These are phyloP conservation scores for Hydrolagus affinis DNA, from an alignment of 2,113 vertebrate species.

Conservation along the genomic window DNA sequence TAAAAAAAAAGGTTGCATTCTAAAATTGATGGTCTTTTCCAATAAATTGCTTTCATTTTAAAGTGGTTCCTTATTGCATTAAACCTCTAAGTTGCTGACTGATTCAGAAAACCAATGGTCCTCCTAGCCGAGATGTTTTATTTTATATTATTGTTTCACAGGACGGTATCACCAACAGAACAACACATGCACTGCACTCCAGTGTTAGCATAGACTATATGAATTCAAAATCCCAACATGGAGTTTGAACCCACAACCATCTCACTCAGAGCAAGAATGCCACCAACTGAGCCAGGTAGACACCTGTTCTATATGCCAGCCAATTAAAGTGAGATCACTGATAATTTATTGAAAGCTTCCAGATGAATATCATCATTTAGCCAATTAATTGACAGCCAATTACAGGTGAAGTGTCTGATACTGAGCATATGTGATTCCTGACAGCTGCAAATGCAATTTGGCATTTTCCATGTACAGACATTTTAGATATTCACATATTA, in stretches of 20 bases:
- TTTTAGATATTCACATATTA: no score
- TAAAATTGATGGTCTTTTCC: no score
- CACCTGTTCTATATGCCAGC: no score
- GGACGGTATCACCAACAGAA: neutral
- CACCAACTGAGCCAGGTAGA: neutral
- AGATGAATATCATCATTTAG: neutral
- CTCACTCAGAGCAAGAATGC: neutral
- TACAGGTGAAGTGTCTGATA: neutral
- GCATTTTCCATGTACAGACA: no score
- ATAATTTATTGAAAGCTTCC: neutral
- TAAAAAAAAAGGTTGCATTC: no score
- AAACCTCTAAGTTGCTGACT: no score
- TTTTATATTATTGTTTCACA: no score
- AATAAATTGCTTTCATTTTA: neutral
- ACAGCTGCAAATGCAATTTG: neutral
- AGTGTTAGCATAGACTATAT: neutral
- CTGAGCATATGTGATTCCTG: neutral
- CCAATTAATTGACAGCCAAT: neutral
- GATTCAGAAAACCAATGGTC: no score
- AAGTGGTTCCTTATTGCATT: neutral
- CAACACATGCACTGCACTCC: no score
- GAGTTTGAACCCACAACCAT: neutral
- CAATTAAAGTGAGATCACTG: no score
- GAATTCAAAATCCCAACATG: neutral
- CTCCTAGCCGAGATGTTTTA: no score